Percentiles rank a stretch among this genome's conserved stretches.
phyloP scores from a whole-genome alignment of 2,797 vertebrate genomes.

The Pampus argenteus region DNA sequence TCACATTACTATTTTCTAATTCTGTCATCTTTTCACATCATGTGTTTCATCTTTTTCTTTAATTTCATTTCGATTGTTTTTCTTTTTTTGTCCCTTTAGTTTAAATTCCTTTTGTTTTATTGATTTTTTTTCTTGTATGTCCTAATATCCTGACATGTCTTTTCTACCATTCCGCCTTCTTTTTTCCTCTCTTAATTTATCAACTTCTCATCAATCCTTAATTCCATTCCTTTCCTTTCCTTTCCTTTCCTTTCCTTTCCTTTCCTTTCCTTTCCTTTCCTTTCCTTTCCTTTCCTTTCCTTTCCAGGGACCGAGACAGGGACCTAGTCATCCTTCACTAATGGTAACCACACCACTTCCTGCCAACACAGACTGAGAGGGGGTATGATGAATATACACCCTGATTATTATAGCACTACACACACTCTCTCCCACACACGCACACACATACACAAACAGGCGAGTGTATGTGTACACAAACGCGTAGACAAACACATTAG shows the following conservation, averaged over 20 bases:
- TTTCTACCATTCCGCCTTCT: neutral
- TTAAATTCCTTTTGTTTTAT: neutral
- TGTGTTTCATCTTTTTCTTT: neutral
- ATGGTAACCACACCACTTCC: slow-evolving; percentile 85
- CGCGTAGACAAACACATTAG: slow-evolving; percentile 71
- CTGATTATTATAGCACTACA: slow-evolving; percentile 79
- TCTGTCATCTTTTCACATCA: neutral
- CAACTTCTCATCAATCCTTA: neutral
- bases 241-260: slow-evolving; percentile 21
- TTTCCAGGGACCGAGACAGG: slow-evolving; percentile 65
- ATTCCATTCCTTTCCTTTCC: slow-evolving; percentile 1
- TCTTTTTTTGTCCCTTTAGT: neutral
- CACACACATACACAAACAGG: slow-evolving; percentile 20
- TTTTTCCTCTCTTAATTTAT: neutral
- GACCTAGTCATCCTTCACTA: slow-evolving; percentile 85
- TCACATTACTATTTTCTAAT: neutral
- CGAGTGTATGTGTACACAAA: slow-evolving; percentile 43
- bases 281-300: slow-evolving; percentile 10
- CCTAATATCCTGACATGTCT: neutral
- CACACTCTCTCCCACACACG: slow-evolving; percentile 40
- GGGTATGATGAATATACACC: slow-evolving; percentile 85
- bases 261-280: slow-evolving; percentile 2
- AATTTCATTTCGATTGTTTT: neutral
- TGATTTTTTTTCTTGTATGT: neutral
- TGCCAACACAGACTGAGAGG: slow-evolving; percentile 82